Conservation (phyloP, 2,113 vertebrate species). For the Centrocercus urophasianus region DNA sequence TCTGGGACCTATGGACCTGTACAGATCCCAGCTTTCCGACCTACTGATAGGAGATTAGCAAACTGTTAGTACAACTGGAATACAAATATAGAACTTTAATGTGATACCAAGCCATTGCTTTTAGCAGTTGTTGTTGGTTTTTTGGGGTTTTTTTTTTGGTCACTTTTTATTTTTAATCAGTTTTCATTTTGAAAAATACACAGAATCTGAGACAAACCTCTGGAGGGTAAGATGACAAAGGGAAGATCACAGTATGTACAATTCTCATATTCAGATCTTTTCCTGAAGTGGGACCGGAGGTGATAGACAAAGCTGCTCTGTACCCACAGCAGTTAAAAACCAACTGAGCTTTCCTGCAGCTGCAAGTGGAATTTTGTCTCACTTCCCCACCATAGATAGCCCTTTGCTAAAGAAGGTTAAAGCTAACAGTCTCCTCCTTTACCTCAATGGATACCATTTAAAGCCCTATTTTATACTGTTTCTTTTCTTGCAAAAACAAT, state of each 20-base stretch:
- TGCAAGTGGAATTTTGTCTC: accelerated
- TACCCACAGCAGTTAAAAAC: neutral
- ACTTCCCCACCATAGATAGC: neutral
- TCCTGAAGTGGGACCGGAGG: neutral
- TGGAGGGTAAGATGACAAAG: neutral
- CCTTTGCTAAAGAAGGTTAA: neutral
- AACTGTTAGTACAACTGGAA: neutral
- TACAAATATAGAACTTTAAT: neutral
- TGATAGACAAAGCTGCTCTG: neutral
- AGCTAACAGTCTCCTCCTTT: neutral
- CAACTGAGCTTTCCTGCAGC: neutral
- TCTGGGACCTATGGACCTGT: neutral
- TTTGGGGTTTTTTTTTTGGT: neutral
- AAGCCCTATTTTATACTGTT: neutral
- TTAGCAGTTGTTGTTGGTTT: neutral
- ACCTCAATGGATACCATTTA: neutral
- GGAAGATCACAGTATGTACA: neutral
- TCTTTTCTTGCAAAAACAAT: neutral
- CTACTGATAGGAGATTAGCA: neutral
- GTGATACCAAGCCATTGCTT: accelerated
- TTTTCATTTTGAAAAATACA: neutral
- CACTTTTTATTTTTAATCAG: neutral
- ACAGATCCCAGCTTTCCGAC: neutral
- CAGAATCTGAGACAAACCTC: neutral
- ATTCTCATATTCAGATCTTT: neutral